Evolutionary conservation across 2,113 vertebrate genomes (phyloP).

Genomic region (Saguinus midas): DNA sequence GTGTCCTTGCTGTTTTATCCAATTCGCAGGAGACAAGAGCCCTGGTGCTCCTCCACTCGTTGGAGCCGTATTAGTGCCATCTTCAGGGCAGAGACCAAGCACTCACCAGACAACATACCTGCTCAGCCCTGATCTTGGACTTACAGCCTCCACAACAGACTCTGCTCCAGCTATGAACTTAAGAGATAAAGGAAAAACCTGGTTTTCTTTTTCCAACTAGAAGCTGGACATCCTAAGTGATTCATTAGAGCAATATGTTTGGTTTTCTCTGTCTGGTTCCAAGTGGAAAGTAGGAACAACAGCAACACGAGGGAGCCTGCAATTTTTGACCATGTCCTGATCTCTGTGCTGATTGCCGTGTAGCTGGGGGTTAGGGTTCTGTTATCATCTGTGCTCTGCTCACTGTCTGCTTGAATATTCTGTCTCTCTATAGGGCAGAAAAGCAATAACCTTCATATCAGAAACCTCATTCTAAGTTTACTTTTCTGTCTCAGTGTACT

Average conservation of each 20-base stretch:
- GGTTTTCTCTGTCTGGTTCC: neutral
- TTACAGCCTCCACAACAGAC: neutral
- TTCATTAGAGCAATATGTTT: neutral
- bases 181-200: neutral
- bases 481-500: neutral
- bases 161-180: neutral
- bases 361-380: neutral
- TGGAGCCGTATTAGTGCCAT: neutral
- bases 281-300: neutral
- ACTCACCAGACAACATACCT: neutral
- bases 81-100: neutral
- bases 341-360: neutral
- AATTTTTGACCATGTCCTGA: neutral
- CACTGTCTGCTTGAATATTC: neutral
- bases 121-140: neutral
- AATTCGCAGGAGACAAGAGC: too few relatives aligned
- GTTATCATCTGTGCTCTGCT: neutral
- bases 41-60: too few relatives aligned
- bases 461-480: neutral
- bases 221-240: rapidly evolving
- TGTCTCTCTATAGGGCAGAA: neutral
- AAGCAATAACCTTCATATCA: neutral
- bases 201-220: neutral
- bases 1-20: too few relatives aligned
- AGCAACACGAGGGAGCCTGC: neutral